Evolutionary conservation across 2,888 invertebrate species (phyloP).

Genomic region (Stenichneumon culpator): DNA sequence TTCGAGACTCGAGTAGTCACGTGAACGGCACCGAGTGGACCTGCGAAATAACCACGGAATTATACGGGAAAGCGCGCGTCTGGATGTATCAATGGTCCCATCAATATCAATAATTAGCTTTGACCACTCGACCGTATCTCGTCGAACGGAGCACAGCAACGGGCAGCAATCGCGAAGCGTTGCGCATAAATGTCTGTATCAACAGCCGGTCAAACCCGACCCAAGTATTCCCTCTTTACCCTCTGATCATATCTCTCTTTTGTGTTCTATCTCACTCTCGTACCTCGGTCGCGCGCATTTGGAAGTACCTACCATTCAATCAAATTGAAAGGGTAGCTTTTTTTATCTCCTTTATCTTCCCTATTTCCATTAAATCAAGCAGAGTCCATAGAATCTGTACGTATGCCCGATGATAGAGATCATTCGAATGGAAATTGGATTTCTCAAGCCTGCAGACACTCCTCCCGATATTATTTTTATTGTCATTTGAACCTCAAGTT

Average conservation of each 20-base stretch:
- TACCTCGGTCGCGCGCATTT: slow-evolving; percentile 33
- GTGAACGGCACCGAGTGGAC: background rate
- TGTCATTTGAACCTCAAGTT: background rate
- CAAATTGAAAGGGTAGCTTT: slow-evolving; percentile 40
- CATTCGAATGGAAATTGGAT: background rate
- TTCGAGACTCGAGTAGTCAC: background rate
- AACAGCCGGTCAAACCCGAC: background rate
- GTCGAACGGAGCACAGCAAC: background rate
- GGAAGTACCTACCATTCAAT: slow-evolving; percentile 50
- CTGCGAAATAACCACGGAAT: slow-evolving; percentile 35
- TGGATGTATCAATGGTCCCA: slow-evolving; percentile 38
- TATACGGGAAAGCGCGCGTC: slow-evolving; percentile 26
- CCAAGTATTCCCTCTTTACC: slow-evolving; percentile 1
- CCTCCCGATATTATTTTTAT: background rate
- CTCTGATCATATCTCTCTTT: background rate
- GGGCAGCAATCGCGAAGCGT: background rate
- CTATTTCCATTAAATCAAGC: slow-evolving; percentile 4
- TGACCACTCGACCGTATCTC: slow-evolving; percentile 37
- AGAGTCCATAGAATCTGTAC: background rate
- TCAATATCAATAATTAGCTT: slow-evolving; percentile 58
- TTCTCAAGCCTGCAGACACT: background rate
- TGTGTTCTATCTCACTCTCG: background rate
- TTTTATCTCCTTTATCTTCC: slow-evolving; percentile 8
- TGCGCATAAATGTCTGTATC: slow-evolving; percentile 19
- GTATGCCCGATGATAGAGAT: background rate